Evolutionary conservation across 2,797 vertebrate genomes (phyloP), one percentile per base, ranked within the genome.

Genomic region (Pogoniulus pusillus): DNA sequence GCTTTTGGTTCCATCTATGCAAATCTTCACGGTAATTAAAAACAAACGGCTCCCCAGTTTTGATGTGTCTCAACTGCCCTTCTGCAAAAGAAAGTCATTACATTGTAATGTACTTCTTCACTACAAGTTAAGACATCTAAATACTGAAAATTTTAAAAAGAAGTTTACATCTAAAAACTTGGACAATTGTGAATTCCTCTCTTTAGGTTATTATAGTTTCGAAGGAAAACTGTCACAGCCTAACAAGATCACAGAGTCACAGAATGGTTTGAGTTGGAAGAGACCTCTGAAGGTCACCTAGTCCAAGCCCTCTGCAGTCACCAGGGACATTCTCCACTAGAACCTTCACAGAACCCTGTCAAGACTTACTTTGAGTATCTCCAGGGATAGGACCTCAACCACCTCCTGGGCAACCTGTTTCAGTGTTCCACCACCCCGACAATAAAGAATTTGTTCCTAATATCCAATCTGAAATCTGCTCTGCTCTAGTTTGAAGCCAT

Each of bases 1-100:
- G 98, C 93, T 99, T 99, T 96, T 99, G 99, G 96, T 99, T 99
- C 99, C 99, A 99, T 91, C 99, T 98, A 94, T 99, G 99, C 87
- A 99, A 98, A 94, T 99, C 98, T 97, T 99, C 99, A 91, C 98
- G 98, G 91, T 98, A 98, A 95, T 99, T 99, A 93, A 99, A 99
- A 68, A 99, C 97, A 98, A 99, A 99, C 1, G 98, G 98, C 59
- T 99, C 98, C 51, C 98, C 98, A 41, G 98, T 99, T 97, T 98
- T 98, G 73, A 97, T 97, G 95, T 99, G 99, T 92, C 99, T 98
- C 92, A 99, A 97, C n/a, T 98, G 98, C 23, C 98, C 98, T 93
- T 97, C 98, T 98, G 94, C 29, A 96, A 94, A 82, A 94, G 60
- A 97, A 97, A 82, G 7, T 26, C 35, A 53, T 45, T 87, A 87